Conservation (phyloP, 2,113 vertebrate genomes). For the Sinosuthora webbiana region DNA sequence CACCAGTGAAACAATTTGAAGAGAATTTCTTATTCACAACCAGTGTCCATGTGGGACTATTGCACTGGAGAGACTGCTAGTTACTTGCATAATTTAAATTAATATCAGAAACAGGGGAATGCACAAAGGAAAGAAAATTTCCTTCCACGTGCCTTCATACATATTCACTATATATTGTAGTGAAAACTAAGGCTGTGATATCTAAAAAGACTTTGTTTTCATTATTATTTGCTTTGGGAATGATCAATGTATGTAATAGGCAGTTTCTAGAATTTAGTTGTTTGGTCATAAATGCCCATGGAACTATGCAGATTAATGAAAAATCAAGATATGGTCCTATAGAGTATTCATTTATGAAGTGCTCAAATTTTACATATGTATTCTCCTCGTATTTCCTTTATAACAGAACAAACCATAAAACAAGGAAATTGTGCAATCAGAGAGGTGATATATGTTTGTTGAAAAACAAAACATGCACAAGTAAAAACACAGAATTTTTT, state of each 20-base stretch:
- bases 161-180: background rate
- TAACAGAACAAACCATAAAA: background rate
- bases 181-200: background rate
- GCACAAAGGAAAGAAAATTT: background rate
- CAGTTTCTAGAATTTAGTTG: background rate
- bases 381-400: background rate
- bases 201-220: background rate
- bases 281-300: background rate
- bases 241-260: background rate
- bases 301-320: background rate
- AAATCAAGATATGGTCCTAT: background rate
- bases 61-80: background rate
- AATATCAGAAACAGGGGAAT: background rate
- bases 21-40: background rate
- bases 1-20: background rate
- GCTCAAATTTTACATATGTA: background rate
- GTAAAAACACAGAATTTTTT: background rate
- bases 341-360: background rate
- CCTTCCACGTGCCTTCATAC: background rate
- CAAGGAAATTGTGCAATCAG: background rate
- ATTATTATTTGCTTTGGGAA: background rate
- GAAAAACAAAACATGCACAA: background rate
- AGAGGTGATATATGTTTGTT: background rate
- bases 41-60: background rate
- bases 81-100: background rate